These are phyloP conservation scores for Clavelina lepadiformis DNA, from an alignment of 23 tunicate genomes.

Conservation along the genomic window DNA sequence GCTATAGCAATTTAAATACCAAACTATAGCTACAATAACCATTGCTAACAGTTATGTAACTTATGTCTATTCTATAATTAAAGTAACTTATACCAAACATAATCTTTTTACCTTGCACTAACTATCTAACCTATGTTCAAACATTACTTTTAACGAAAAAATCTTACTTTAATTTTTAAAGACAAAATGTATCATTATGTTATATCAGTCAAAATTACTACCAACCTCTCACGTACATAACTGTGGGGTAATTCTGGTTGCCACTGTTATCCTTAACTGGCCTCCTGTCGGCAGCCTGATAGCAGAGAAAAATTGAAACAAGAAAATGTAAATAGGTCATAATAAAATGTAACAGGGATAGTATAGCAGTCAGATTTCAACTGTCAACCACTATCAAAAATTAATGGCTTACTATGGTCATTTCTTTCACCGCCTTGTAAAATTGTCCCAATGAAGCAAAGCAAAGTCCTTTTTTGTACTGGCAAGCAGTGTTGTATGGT, in stretches of 20 bases:
- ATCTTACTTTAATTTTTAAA: no score
- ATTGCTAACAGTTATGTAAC: no score
- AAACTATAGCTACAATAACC: no score
- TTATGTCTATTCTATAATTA: no score
- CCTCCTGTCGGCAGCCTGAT: constrained; percentile 21
- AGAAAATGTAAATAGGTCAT: not conserved
- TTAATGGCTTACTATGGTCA: constrained; percentile 43
- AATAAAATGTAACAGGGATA: not conserved
- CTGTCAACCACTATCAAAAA: not conserved
- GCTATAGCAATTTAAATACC: no score
- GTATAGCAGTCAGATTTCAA: not conserved
- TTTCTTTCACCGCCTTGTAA: constrained; percentile 72
- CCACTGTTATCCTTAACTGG: constrained; percentile 17
- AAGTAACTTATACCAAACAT: no score
- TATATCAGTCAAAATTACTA: no score
- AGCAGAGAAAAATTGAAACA: not conserved
- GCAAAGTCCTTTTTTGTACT: constrained; percentile 45
- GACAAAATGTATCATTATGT: no score
- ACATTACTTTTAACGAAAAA: no score
- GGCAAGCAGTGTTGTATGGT: constrained; percentile 52
- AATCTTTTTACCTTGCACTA: no score
- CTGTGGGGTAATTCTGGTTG: constrained; percentile 13
- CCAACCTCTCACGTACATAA: constrained; percentile 47
- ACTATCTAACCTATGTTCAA: no score
- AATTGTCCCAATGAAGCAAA: constrained; percentile 52